Base-by-base conservation (phyloP, 2,888 invertebrate genomes). In the Erebia ligea region DNA sequence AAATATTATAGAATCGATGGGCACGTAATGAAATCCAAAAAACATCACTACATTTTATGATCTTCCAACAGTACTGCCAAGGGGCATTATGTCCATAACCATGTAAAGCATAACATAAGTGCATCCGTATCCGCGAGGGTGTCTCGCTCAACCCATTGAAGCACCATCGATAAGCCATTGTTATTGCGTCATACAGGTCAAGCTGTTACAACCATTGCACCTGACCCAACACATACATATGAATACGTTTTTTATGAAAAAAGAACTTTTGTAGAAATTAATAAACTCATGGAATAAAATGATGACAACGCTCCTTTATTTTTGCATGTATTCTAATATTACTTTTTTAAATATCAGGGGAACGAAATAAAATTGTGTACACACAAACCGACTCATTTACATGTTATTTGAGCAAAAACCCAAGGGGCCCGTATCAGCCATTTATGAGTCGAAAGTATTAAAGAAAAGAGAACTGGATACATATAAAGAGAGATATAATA, bases 381-480 rank as follows among this genome's bases (percentile, higher is more conserved):
- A 84, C 82, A 80, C 82, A 84, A 79, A 85, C 82, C 79, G 81
- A 86, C 89, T 93, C 90, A 92, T 92, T 93, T 92, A 90, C 92
- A 93, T 93, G 91, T 91, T 93, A 92, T 92, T 93, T 86, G 91
- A 86, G 86, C 85, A 86, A 87, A 87, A 86, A 89, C 92, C 91
- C 90, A 87, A 89, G 90, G 92, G 92, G 91, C 87, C 90, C 87
- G 88, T 91, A 91, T 90, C 92, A 91, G 84, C 87, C 92, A 91
- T 92, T 92, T 93, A 92, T 91, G 92, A 92, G 90, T 91, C 83
- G 87, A 90, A 92, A 92, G 91, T 92, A 93, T 91, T 91, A 93
- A 91, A 91, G 90, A 91, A 91, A 90, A 88, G 89, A 88, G 89
- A 91, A 91, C 87, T 88, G 89, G 82, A 91, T 90, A 89, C 88